phyloP scores from a whole-genome alignment of 2,113 vertebrate genomes.

The Pomatostomus ruficeps region DNA sequence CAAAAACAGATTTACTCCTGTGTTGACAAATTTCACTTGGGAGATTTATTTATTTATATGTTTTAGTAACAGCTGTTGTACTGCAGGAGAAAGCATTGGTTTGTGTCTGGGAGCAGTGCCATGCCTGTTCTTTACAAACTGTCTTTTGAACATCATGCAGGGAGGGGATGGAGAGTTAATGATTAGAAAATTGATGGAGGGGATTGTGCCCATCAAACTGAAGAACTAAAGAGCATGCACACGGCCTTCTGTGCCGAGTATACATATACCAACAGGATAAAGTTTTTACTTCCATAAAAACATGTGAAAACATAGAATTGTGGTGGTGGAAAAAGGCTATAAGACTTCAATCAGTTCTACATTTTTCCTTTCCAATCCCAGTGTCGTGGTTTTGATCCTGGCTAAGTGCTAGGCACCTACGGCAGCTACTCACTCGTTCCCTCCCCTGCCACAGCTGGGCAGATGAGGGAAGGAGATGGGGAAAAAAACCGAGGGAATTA shows the following conservation, averaged over 20 bases:
- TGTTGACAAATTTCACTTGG: not conserved
- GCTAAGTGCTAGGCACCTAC: too few species aligned
- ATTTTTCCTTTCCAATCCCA: not conserved
- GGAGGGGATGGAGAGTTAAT: not conserved
- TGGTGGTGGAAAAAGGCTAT: not conserved
- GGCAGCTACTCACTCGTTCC: too few species aligned
- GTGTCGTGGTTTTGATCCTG: too few species aligned
- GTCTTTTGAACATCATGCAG: not conserved
- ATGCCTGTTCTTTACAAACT: not conserved
- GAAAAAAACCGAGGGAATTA: too few species aligned
- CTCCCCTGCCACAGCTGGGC: too few species aligned
- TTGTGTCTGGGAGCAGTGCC: not conserved
- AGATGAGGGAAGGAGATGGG: too few species aligned
- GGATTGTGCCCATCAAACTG: not conserved
- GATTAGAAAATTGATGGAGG: not conserved
- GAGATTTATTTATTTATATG: not conserved
- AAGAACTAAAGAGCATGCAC: not conserved
- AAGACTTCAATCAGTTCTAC: not conserved
- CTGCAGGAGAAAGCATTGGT: not conserved
- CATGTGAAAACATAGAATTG: not conserved
- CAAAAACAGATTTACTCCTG: not conserved
- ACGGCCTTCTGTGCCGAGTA: not conserved
- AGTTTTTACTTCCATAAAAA: not conserved
- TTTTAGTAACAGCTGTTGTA: not conserved
- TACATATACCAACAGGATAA: not conserved